Conservation (phyloP, 2,888 invertebrate genomes). For the Lochmaea crataegi region DNA sequence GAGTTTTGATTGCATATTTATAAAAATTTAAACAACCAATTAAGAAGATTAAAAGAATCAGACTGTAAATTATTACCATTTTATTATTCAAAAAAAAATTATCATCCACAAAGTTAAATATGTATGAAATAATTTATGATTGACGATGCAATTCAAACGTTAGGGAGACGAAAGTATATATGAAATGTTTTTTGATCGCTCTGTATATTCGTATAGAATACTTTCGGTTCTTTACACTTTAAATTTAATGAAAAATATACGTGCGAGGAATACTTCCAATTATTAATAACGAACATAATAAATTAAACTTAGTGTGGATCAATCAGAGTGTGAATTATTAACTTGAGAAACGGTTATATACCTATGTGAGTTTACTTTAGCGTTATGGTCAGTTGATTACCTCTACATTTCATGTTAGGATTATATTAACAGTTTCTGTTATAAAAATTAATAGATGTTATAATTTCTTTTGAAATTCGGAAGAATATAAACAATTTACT, state of each 20-base stretch:
- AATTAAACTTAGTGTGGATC: slow-evolving; percentile 38
- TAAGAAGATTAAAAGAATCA: slow-evolving; percentile 5
- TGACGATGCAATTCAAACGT: too few relatives aligned
- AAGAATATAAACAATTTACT: too few relatives aligned
- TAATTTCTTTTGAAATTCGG: too few relatives aligned
- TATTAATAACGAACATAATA: slow-evolving; percentile 23
- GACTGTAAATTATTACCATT: slow-evolving; percentile 7
- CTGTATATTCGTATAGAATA: too few relatives aligned
- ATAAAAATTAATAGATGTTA: too few relatives aligned
- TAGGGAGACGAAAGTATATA: too few relatives aligned
- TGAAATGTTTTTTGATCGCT: too few relatives aligned
- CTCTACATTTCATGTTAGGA: slow-evolving; percentile 14
- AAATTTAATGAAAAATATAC: neutral
- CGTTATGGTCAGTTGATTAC: slow-evolving; percentile 14
- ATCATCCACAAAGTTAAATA: neutral
- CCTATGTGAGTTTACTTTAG: slow-evolving; percentile 15
- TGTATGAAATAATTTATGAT: neutral
- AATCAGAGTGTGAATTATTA: slow-evolving; percentile 53
- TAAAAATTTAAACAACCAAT: slow-evolving; percentile 2
- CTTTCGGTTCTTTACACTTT: neutral
- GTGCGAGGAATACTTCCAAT: slow-evolving; percentile 19
- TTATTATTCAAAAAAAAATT: neutral
- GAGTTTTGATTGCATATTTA: neutral
- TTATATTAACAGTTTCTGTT: neutral
- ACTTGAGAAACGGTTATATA: slow-evolving; percentile 24